Conservation (phyloP, 1,140 invertebrate species). For the Araneus ventricosus region DNA sequence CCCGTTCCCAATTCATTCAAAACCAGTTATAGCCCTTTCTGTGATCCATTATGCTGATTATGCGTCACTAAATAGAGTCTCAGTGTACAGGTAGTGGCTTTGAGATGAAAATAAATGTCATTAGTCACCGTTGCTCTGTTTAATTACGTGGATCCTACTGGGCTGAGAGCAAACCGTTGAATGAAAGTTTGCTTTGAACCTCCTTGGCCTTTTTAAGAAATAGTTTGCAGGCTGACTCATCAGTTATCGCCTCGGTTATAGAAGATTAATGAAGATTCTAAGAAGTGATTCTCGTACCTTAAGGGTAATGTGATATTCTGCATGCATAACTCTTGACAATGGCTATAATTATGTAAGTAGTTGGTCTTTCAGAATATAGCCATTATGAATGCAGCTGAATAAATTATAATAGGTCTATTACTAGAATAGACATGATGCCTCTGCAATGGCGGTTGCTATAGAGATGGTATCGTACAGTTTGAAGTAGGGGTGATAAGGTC, state of each 20-base stretch:
- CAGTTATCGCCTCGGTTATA: not conserved
- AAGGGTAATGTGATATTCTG: not conserved
- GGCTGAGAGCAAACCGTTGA: not conserved
- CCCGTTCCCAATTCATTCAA: constrained; percentile 22
- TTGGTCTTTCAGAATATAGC: no score
- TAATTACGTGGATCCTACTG: constrained; percentile 23
- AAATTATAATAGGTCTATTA: no score
- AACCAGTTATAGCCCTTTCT: not conserved
- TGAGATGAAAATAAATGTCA: constrained; percentile 15
- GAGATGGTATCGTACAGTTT: no score
- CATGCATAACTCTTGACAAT: no score
- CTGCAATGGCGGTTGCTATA: no score
- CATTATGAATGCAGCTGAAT: no score
- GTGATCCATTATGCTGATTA: constrained; percentile 15
- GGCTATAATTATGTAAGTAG: no score
- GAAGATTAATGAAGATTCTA: not conserved
- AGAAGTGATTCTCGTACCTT: not conserved
- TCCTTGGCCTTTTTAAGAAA: constrained; percentile 25
- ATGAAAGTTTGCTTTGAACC: not conserved
- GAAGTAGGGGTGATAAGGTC: no score
- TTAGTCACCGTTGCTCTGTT: constrained; percentile 17
- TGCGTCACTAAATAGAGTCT: constrained; percentile 1
- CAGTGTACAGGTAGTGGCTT: constrained; percentile 35
- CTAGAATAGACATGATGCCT: no score
- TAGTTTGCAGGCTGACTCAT: not conserved